These are phyloP conservation scores for Abrostola triplasia DNA, from an alignment of 2,888 invertebrate species.

Conservation along the genomic window DNA sequence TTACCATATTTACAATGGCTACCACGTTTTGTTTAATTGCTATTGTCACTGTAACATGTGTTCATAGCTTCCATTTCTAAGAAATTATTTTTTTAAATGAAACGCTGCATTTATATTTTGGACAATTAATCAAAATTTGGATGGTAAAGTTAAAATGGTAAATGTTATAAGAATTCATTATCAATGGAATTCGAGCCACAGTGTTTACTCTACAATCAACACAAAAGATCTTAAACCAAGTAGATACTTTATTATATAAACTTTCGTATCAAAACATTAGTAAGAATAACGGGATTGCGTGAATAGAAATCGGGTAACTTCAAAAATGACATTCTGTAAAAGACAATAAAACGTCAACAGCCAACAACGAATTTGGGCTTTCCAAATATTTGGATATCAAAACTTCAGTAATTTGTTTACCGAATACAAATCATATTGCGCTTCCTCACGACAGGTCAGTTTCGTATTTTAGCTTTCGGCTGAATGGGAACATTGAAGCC, in stretches of 20 bases:
- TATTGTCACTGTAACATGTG: too few species aligned
- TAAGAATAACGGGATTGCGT: conserved; percentile 22
- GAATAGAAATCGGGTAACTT: conserved; percentile 22
- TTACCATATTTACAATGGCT: conserved; percentile 33
- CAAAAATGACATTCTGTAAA: conserved; percentile 16
- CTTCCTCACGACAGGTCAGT: conserved; percentile 29
- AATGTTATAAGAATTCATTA: too few species aligned
- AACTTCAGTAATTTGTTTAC: conserved; percentile 29
- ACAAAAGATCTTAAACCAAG: too few species aligned
- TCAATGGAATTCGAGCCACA: too few species aligned
- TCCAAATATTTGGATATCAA: conserved; percentile 26
- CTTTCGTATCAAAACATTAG: background rate
- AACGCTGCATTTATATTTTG: too few species aligned
- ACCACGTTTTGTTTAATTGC: conserved; percentile 19
- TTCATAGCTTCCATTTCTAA: too few species aligned
- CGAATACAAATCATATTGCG: conserved; percentile 23
- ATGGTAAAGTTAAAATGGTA: too few species aligned
- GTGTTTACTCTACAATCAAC: too few species aligned
- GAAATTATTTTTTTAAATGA: too few species aligned
- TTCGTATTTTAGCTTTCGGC: conserved; percentile 11
- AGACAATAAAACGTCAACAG: conserved; percentile 28
- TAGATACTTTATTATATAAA: too few species aligned
- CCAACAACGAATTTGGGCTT: conserved; percentile 12
- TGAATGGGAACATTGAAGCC: conserved; percentile 13
- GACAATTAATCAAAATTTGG: too few species aligned